Evolutionary conservation across 1,140 invertebrate genomes (phyloP).

Genomic region (Rhyacophila brunnea): DNA sequence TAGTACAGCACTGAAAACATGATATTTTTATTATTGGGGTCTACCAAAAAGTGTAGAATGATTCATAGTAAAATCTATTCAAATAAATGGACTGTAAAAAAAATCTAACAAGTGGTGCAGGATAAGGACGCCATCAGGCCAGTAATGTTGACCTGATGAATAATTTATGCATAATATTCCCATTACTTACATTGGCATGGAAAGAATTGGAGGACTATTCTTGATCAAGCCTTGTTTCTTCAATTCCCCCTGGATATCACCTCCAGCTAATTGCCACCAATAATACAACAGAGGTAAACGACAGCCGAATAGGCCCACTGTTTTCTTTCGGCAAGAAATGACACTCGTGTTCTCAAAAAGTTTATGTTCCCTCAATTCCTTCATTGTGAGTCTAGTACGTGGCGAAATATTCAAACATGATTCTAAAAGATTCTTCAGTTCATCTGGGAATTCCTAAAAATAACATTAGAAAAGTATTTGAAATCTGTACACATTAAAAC

Average conservation of each 20-base stretch:
- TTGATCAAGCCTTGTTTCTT: constrained; percentile 89
- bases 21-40: too few relatives aligned
- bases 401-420: constrained; percentile 68
- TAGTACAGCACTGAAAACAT: constrained; percentile 73
- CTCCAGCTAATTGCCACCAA: constrained; percentile 93
- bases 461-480: too few relatives aligned
- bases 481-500: too few relatives aligned
- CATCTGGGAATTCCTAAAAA: constrained; percentile 58
- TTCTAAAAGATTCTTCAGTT: constrained; percentile 65
- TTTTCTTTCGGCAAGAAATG: constrained; percentile 38
- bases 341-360: constrained; percentile 47
- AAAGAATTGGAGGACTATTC: constrained; percentile 74
- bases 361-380: constrained; percentile 56
- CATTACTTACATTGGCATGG: constrained; percentile 65
- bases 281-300: constrained; percentile 84
- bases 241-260: constrained; percentile 86
- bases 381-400: constrained; percentile 60
- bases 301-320: constrained; percentile 58
- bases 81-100: background rate
- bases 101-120: background rate
- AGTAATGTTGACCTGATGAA: too few relatives aligned
- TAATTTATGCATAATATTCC: too few relatives aligned
- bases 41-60: too few relatives aligned
- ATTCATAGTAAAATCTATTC: too few relatives aligned
- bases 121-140: too few relatives aligned